Percentiles rank a stretch among this genome's conserved stretches.
Evolutionary conservation across 2,113 vertebrate genomes (phyloP).

Genomic region (Pelvicachromis taeniatus): DNA sequence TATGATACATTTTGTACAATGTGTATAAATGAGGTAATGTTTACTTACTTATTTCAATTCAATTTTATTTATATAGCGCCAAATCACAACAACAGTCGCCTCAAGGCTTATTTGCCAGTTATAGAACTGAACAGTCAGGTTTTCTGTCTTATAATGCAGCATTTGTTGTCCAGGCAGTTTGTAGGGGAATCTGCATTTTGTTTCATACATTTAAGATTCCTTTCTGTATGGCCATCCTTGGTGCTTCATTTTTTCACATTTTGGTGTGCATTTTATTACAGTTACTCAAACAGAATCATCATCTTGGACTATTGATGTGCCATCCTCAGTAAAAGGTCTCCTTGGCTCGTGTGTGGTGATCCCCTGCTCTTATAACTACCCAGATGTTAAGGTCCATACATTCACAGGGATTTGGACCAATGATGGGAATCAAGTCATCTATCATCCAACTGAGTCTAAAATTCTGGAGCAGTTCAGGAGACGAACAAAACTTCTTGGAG

Average conservation of each 20-base stretch:
- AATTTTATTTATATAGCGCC: too few species aligned
- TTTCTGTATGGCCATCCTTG: neutral
- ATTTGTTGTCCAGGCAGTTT: neutral
- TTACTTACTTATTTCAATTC: neutral
- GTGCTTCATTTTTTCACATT: neutral
- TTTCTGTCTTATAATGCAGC: neutral
- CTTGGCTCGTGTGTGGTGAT: neutral
- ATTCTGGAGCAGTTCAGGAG: neutral
- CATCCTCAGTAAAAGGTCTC: slow-evolving; percentile 48
- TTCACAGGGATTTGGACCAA: neutral
- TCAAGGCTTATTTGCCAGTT: neutral
- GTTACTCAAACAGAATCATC: slow-evolving; percentile 8
- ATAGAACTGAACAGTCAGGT: neutral
- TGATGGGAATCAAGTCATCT: neutral
- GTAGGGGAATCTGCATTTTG: neutral
- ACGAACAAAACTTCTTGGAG: slow-evolving; percentile 52
- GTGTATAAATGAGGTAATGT: neutral
- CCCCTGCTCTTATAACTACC: neutral
- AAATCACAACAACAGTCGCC: too few species aligned
- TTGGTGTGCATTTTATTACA: neutral
- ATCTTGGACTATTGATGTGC: slow-evolving; percentile 46
- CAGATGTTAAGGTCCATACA: neutral
- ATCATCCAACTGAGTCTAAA: slow-evolving; percentile 20
- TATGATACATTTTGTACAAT: neutral
- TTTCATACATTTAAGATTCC: neutral